These are phyloP conservation scores for Grantiella picta DNA, from an alignment of 2,113 vertebrate species.

Conservation along the genomic window DNA sequence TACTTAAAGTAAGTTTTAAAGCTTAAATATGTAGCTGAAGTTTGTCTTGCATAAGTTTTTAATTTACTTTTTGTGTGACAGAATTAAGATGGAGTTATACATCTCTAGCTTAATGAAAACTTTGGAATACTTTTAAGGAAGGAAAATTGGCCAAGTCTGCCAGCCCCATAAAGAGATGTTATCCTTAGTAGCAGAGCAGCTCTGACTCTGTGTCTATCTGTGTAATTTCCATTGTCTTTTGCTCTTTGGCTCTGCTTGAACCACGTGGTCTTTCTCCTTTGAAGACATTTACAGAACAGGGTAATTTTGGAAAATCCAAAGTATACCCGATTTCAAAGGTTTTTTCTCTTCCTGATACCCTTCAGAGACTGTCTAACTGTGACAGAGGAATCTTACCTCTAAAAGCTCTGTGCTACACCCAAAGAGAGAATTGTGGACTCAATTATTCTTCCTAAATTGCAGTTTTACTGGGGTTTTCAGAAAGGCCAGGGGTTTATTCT, in stretches of 20 bases:
- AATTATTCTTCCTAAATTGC: not conserved
- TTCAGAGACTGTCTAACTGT: not conserved
- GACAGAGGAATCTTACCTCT: not conserved
- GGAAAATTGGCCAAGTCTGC: not conserved
- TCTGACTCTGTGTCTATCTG: not conserved
- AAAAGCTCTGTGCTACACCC: not conserved
- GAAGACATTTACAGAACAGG: not conserved
- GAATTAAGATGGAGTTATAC: not conserved
- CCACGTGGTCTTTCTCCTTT: not conserved
- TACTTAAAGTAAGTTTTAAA: not conserved
- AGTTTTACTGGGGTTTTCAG: not conserved
- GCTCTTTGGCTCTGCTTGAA: not conserved
- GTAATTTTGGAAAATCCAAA: not conserved
- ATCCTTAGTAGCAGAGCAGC: not conserved
- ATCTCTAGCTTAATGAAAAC: not conserved
- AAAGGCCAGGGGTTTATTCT: not conserved
- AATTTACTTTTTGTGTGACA: not conserved
- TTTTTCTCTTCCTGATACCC: not conserved
- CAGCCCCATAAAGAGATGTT: not conserved
- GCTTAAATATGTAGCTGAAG: not conserved
- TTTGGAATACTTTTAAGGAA: slow-evolving; percentile 7
- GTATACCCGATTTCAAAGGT: rapidly evolving
- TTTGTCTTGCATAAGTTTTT: not conserved
- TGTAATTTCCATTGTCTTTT: not conserved
- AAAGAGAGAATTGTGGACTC: not conserved